Evolutionary conservation across 2,113 vertebrate genomes (phyloP).

Genomic region (Heterotilapia buettikoferi): DNA sequence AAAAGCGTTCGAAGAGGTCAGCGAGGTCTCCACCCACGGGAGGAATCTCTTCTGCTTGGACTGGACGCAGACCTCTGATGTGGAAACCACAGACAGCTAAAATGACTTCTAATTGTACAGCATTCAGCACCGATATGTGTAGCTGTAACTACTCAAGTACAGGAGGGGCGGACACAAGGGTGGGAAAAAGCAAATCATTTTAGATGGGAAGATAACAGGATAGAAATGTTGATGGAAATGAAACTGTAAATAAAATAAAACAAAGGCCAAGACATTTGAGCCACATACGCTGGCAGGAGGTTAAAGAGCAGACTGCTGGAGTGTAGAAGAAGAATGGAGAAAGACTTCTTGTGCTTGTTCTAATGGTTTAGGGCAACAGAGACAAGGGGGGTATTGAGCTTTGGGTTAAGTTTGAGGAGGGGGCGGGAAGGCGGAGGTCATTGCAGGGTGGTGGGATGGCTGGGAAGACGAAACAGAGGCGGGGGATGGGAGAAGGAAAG

Average conservation of each 20-base stretch:
- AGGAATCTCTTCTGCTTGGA: conserved; percentile 51
- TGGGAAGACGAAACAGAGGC: conserved; percentile 30
- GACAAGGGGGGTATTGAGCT: conserved; percentile 56
- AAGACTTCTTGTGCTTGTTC: conserved; percentile 35
- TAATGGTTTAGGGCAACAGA: conserved; percentile 27
- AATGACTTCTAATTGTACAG: conserved; percentile 25
- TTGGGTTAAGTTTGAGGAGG: conserved; percentile 36
- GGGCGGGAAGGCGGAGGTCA: conserved; percentile 31
- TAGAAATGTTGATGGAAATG: neutral
- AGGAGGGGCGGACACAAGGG: neutral
- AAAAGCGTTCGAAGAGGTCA: conserved; percentile 21
- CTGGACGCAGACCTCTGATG: conserved; percentile 32
- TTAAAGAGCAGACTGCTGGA: neutral
- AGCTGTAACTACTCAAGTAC: neutral
- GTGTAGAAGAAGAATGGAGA: conserved; percentile 32
- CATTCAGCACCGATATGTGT: neutral
- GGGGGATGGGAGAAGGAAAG: conserved; percentile 47
- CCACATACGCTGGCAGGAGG: neutral
- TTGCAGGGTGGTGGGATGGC: conserved; percentile 15
- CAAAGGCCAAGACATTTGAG: neutral
- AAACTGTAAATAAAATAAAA: neutral
- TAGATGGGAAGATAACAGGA: neutral
- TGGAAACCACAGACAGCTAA: conserved; percentile 46
- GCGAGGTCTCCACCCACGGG: conserved; percentile 43
- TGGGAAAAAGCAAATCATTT: neutral